These are phyloP conservation scores for Hirtodrosophila confusa DNA, from an alignment of 2,888 invertebrate genomes.

Conservation along the genomic window DNA sequence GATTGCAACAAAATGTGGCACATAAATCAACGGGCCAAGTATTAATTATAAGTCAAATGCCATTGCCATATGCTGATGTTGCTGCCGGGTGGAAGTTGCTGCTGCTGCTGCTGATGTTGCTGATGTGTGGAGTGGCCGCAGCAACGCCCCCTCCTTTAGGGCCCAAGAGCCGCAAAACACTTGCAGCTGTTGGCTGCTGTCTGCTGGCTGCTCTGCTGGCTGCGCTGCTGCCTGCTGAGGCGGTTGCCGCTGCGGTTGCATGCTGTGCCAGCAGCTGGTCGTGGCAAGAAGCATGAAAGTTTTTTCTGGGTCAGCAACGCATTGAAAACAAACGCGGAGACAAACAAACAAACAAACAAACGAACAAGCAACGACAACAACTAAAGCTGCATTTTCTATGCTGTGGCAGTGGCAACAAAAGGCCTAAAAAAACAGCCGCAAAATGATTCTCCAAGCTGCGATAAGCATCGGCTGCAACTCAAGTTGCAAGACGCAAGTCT, in stretches of 20 bases:
- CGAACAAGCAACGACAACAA: slow-evolving; percentile 29
- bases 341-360: slow-evolving; percentile 42
- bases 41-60: slow-evolving; percentile 71
- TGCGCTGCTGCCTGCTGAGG: slow-evolving; percentile 5
- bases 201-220: slow-evolving; percentile 15
- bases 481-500: slow-evolving; percentile 6
- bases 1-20: slow-evolving; percentile 51
- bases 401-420: slow-evolving; percentile 25
- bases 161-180: slow-evolving; percentile 54
- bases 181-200: slow-evolving; percentile 64
- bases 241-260: slow-evolving; percentile 46
- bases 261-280: slow-evolving; percentile 53
- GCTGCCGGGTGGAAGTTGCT: not conserved
- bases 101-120: slow-evolving; percentile 12
- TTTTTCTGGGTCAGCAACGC: slow-evolving; percentile 76
- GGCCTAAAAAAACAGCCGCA: slow-evolving; percentile 52
- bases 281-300: slow-evolving; percentile 55
- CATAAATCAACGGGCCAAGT: slow-evolving; percentile 63
- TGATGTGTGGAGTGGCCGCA: slow-evolving; percentile 12
- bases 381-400: slow-evolving; percentile 42
- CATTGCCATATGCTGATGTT: slow-evolving; percentile 62
- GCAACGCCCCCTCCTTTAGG: slow-evolving; percentile 29
- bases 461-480: slow-evolving; percentile 49
- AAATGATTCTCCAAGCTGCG: slow-evolving; percentile 67
- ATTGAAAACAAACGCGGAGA: slow-evolving; percentile 67